A percentile compares a stretch with the other conserved stretches of the same genome.
phyloP scores from a whole-genome alignment of 2,888 invertebrate genomes.

The Parnassius apollo region DNA sequence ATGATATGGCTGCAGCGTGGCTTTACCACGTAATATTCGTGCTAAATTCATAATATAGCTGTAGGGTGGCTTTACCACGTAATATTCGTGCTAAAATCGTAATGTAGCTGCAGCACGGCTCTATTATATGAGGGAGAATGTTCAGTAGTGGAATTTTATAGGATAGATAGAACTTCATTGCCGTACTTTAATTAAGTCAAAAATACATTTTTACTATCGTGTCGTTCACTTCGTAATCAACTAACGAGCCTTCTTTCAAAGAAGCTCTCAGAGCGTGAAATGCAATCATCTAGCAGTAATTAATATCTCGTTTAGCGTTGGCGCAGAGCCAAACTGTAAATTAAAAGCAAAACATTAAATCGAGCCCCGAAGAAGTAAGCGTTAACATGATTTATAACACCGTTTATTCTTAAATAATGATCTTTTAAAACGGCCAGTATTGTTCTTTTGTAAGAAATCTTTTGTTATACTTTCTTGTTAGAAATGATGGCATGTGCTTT shows the following conservation, averaged over 20 bases:
- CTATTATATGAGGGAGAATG: no score
- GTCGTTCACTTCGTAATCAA: slow-evolving; percentile 16
- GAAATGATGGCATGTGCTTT: no score
- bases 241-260: slow-evolving; percentile 23
- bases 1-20: no score
- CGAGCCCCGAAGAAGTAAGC: neutral
- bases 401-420: neutral
- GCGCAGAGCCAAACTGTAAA: slow-evolving; percentile 5
- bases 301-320: slow-evolving; percentile 23
- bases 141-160: no score
- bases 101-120: no score
- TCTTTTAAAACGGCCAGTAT: neutral
- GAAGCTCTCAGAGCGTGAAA: slow-evolving; percentile 6
- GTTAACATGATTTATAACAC: neutral
- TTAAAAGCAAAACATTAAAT: slow-evolving; percentile 12
- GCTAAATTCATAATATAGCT: no score
- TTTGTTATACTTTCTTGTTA: no score
- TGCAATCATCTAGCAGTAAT: slow-evolving; percentile 22
- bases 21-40: no score
- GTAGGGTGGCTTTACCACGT: no score
- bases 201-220: neutral
- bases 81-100: no score
- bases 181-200: neutral
- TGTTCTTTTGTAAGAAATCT: neutral
- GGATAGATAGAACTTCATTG: no score